Evolutionary conservation across 2,888 invertebrate species (phyloP).

Genomic region (Bellardia bayeri): DNA sequence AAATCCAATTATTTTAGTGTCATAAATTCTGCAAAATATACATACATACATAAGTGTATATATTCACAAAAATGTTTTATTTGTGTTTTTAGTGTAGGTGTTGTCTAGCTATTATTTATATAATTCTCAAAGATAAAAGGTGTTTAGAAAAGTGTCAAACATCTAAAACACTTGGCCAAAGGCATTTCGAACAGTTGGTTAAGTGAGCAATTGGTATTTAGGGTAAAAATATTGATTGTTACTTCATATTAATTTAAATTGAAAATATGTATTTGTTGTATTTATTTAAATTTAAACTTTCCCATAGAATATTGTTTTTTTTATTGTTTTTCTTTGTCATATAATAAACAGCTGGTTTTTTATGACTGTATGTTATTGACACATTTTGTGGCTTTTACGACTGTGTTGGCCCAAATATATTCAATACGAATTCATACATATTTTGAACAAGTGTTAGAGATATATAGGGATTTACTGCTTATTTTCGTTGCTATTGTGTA

Average conservation of each 20-base stretch:
- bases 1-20: constrained; percentile 72
- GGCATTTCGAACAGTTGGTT: constrained; percentile 23
- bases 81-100: neutral
- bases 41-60: neutral
- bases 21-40: constrained; percentile 46
- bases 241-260: neutral
- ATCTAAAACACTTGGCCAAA: constrained; percentile 3
- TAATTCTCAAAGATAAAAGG: constrained; percentile 7
- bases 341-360: constrained; percentile 61
- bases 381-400: constrained; percentile 60
- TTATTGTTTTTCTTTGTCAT: neutral
- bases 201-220: neutral
- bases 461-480: constrained; percentile 65
- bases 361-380: constrained; percentile 66
- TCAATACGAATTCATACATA: constrained; percentile 21
- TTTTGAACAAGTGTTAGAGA: constrained; percentile 61
- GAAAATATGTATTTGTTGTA: neutral
- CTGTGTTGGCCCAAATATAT: constrained; percentile 38
- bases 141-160: constrained; percentile 39
- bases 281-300: constrained; percentile 36
- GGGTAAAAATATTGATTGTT: neutral
- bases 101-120: neutral
- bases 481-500: constrained; percentile 52
- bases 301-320: neutral
- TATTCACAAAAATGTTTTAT: no score